phyloP scores from a whole-genome alignment of 2,797 vertebrate species.

The Mastacembelus armatus region DNA sequence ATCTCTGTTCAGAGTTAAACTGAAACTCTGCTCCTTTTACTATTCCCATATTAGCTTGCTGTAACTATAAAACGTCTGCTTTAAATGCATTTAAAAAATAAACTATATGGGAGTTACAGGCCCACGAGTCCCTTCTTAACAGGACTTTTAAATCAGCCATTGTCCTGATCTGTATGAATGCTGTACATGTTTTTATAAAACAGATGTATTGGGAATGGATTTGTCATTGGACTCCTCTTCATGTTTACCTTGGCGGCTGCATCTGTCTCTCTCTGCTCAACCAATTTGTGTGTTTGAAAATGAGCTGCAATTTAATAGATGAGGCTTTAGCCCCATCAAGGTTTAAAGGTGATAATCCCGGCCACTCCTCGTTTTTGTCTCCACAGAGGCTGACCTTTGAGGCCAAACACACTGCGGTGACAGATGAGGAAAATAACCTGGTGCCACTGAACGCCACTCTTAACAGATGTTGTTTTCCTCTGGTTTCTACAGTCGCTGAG shows the following conservation, averaged over 20 bases:
- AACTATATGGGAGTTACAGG: too few relatives aligned
- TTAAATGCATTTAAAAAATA: too few relatives aligned
- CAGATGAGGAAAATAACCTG: slow-evolving; percentile 44
- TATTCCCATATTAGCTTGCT: too few relatives aligned
- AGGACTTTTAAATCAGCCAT: background rate
- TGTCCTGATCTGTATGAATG: background rate
- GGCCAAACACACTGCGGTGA: slow-evolving; percentile 47
- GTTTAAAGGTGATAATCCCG: slow-evolving; percentile 26
- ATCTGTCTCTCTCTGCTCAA: slow-evolving; percentile 20
- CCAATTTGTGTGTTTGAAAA: slow-evolving; percentile 30
- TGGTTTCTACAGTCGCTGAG: background rate
- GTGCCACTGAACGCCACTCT: slow-evolving; percentile 1
- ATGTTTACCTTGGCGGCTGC: slow-evolving; percentile 55
- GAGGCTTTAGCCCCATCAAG: background rate
- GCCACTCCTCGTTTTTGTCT: slow-evolving; percentile 38
- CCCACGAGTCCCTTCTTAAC: too few relatives aligned
- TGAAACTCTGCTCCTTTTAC: too few relatives aligned
- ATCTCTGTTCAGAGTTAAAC: too few relatives aligned
- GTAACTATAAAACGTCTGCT: too few relatives aligned
- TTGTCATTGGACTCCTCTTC: slow-evolving; percentile 29
- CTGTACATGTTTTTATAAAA: background rate
- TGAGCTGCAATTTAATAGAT: slow-evolving; percentile 49
- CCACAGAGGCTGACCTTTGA: slow-evolving; percentile 47
- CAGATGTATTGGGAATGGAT: slow-evolving; percentile 36
- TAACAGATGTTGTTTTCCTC: slow-evolving; percentile 11